Evolutionary conservation across 2,113 vertebrate genomes (phyloP), one percentile per base, ranked within the genome.

Genomic region (Scortum barcoo): DNA sequence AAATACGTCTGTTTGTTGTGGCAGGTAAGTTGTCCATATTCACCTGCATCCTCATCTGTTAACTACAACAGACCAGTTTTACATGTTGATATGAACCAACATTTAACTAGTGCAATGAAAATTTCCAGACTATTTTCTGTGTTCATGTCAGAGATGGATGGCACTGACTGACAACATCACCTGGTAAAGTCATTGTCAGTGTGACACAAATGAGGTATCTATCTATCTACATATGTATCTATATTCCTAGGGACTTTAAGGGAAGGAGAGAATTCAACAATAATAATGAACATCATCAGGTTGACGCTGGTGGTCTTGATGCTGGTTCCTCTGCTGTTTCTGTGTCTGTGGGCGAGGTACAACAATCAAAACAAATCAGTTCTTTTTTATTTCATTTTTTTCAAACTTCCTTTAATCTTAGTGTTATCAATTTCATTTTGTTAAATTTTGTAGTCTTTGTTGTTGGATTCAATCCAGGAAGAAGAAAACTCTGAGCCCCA

Each of bases 401-500:
- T 58, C 20, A 3, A n/a, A 4, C 9, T 53, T 63, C 36, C 9
- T 42, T n/a, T 42, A 24, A 12, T 13, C 30, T 61, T 5, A 12
- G 58, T 12, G 10, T 62, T 5, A 1, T 17, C 10, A 62, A 19
- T 62, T 12, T 7, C 22, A n/a, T n/a, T 3, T 2, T 68, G 17
- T 30, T 7, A 1, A 14, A 44, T 44, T 44, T 4, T 19, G n/a
- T 24, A 24, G 28, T 28, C 36, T 5, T 51, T 72, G 3, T 60
- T 46, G 22, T 65, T 53, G 6, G 4, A 30, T 3, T 56, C 2
- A 6, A 33, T 57, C 12, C 62, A 76, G 74, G 50, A 76, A 56
- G 74, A 76, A n/a, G 61, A 56, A 56, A n/a, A n/a, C n/a, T n/a
- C n/a, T n/a, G n/a, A n/a, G n/a, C 50, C 56, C 50, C 50, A 56